Evolutionary conservation across 2,113 vertebrate species (phyloP), one percentile per base, ranked within the genome.

Genomic region (Motacilla alba): DNA sequence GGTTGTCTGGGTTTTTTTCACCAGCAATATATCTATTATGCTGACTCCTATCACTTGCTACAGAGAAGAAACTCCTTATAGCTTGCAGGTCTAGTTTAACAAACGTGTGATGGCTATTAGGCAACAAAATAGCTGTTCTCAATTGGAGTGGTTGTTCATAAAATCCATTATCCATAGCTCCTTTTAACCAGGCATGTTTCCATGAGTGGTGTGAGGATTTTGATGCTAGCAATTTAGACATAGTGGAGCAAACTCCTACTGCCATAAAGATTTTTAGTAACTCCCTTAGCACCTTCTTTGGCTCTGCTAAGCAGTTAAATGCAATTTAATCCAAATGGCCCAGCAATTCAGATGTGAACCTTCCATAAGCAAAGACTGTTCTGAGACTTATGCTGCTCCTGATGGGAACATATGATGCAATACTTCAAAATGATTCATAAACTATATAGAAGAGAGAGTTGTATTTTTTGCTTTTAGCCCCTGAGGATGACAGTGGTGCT

Each of bases 301-400:
- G 87, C 85, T 94, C 78, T 95, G 67, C 83, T 89, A 72, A 87
- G 81, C 58, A 60, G 66, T 84, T 90, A 95, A 95, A 73, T 68
- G 72, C 47, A 88, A 63, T 96, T 93, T 94, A 77, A 93, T 94
- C 87, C 91, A 93, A 94, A 75, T 49, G 72, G 89, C 43, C 55
- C 50, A 66, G 90, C 85, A 83, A 74, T 91, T 95, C 90, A 77
- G 75, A 91, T 47, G 69, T 74, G 72, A 94, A 85, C 75, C 72
- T 93, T 95, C 78, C 50, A 47, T 58, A 94, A 94, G 82, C 75
- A 83, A 93, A 95, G 84, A 64, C 80, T 69, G 18, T 81, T 96
- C 60, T 83, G 73, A 0, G 31, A 79, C 68, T 93, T 93, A 44
- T 5, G 26, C 50, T 90, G 82, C 85, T 93, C 53, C 76, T 88